These are phyloP conservation scores for Cataglyphis albicans DNA, from an alignment of 2,888 invertebrate genomes.

Conservation along the genomic window DNA sequence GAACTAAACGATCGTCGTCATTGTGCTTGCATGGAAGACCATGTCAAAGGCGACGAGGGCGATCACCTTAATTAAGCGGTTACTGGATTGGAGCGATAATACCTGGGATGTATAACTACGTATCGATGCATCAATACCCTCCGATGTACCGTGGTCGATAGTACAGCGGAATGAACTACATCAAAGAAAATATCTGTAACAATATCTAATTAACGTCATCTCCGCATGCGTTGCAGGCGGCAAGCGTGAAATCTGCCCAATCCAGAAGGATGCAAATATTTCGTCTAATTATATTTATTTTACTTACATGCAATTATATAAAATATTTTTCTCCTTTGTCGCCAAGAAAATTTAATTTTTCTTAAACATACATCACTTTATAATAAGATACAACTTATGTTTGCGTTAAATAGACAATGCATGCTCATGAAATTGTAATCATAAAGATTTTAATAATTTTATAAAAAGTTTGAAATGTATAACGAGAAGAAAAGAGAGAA, in stretches of 20 bases:
- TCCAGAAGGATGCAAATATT: neutral
- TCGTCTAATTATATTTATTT: neutral
- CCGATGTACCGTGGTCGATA: conserved; percentile 53
- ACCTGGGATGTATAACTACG: conserved; percentile 57
- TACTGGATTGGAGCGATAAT: conserved; percentile 63
- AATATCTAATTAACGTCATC: conserved; percentile 64
- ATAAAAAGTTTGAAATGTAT: neutral
- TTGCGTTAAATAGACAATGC: neutral
- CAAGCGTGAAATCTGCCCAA: neutral
- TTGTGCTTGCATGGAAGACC: conserved; percentile 49
- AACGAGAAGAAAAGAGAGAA: neutral
- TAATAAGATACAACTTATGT: neutral
- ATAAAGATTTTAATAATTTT: neutral
- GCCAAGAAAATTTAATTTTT: neutral
- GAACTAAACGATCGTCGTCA: conserved; percentile 52
- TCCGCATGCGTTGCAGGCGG: conserved; percentile 39
- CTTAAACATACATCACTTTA: neutral
- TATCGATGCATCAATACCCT: conserved; percentile 56
- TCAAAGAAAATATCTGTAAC: conserved; percentile 64
- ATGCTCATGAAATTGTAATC: neutral
- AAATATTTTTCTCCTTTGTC: neutral
- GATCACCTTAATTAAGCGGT: conserved; percentile 68
- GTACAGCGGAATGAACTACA: conserved; percentile 47
- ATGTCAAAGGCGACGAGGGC: conserved; percentile 59
- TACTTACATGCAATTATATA: conserved; percentile 1